Percentiles rank a stretch among this genome's conserved stretches.
These are phyloP conservation scores for Sebastes matsubarae DNA, from an alignment of 2,797 vertebrate genomes.

Conservation along the genomic window DNA sequence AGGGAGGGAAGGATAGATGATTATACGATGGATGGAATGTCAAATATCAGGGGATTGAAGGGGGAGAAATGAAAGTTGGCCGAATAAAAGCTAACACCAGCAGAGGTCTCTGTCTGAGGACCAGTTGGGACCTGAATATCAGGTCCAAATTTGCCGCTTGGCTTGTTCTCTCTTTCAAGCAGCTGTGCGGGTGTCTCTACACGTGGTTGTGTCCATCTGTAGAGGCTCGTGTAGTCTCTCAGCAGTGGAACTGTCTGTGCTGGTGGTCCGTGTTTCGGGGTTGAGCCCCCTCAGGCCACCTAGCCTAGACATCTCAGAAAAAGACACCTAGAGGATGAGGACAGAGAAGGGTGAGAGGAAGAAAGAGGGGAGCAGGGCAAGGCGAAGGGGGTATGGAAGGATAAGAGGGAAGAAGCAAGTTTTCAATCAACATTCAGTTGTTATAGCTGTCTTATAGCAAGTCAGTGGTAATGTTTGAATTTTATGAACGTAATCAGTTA, in stretches of 20 bases:
- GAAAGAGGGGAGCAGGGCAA: not conserved
- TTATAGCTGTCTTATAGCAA: not conserved
- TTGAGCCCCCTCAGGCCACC: conserved; percentile 47
- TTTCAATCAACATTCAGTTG: not conserved
- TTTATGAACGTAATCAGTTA: not conserved
- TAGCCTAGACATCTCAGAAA: conserved; percentile 48
- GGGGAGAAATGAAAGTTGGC: not conserved
- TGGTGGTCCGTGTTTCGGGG: conserved; percentile 38
- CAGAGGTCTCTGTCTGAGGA: not conserved
- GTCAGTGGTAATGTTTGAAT: not conserved
- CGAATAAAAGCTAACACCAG: not conserved
- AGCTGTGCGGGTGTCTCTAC: not conserved
- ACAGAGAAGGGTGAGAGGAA: not conserved
- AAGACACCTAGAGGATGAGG: conserved; percentile 21
- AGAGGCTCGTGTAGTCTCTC: not conserved
- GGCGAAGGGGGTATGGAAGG: not conserved
- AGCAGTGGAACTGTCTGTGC: conserved; percentile 16
- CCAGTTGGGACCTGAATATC: not conserved
- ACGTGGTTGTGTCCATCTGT: not conserved
- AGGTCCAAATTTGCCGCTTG: not conserved
- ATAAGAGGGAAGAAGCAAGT: not conserved
- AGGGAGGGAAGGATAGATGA: not conserved
- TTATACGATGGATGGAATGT: not conserved
- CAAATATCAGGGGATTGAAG: not conserved
- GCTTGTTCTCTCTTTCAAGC: not conserved